Base-by-base conservation (phyloP, 2,113 vertebrate species). In the Micromys minutus region DNA sequence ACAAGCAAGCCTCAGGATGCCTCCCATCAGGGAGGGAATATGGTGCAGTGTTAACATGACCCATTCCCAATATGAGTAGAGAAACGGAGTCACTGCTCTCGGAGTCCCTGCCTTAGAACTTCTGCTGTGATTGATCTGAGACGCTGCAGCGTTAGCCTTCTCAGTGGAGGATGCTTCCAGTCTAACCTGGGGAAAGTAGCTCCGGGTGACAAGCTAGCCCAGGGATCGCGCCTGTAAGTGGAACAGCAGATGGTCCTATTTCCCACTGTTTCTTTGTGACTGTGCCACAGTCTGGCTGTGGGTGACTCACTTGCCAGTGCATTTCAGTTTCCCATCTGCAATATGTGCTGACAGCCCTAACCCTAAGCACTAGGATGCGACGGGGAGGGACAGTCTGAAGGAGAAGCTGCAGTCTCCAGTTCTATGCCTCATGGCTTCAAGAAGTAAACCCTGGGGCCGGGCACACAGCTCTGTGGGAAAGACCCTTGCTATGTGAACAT, bases 241-340 rank as follows among this genome's bases (percentile, higher is more conserved):
- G 52, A 93, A 36, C n/a, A 39, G 55, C 87, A 96, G 94, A 89
- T 91, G 94, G 87, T 17, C 69, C 42, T 71, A 26, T 67, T 74
- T 87, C 67, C 65, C 77, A 67, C 36, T 84, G 57, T 80, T 88
- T 93, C 55, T 69, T 2, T 86, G 52, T 45, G 59, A 55, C 72
- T 91, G 16, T 87, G 31, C 79, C 50, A 72, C 89, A 95, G 83
- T 88, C 91, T 97, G 95, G 47, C 61, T 91, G 7, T 21, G 91
- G 42, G 39, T 93, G 89, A 95, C 59, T 96, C 95, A 93, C 79
- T 95, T 93, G 89, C 63, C 81, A 72, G 83, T 69, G 87, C 67
- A 74, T 77, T 91, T 91, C 36, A 7, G 22, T 74, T 76, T 91
- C 74, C 87, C 80, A 69, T 92, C 81, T 94, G 93, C 72, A 95